A percentile compares a stretch with the other conserved stretches of the same genome.
phyloP scores from a whole-genome alignment of 2,113 vertebrate genomes.

The Archilochus colubris region DNA sequence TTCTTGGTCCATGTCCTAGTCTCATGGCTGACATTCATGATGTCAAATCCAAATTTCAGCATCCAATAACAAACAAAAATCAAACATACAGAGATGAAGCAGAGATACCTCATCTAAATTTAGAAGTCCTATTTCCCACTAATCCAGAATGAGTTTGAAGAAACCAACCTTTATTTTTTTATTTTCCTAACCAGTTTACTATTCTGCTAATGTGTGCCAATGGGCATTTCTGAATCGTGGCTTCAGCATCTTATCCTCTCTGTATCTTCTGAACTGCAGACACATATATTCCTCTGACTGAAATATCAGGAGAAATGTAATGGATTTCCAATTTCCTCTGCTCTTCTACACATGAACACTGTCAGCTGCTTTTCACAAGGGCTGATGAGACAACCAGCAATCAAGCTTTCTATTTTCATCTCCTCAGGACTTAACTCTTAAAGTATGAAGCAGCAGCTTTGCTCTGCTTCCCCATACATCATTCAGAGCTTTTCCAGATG shows the following conservation, averaged over 20 bases:
- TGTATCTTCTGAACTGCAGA: neutral
- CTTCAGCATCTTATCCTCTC: neutral
- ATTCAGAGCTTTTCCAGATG: neutral
- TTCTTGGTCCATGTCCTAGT: neutral
- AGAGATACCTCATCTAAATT: neutral
- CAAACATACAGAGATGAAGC: neutral
- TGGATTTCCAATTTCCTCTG: conserved; percentile 54
- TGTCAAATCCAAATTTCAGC: neutral
- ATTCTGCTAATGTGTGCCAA: neutral
- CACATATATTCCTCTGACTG: neutral
- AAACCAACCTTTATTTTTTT: neutral
- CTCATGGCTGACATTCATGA: neutral
- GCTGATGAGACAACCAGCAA: conserved; percentile 62
- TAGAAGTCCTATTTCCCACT: neutral
- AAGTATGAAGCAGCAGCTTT: neutral
- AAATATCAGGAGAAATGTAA: conserved; percentile 7
- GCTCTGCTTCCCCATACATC: neutral
- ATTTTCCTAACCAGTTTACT: neutral
- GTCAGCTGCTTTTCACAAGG: conserved; percentile 60
- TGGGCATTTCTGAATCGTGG: neutral
- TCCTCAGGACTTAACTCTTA: conserved; percentile 38
- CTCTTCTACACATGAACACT: conserved; percentile 24
- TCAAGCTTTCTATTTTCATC: conserved; percentile 65
- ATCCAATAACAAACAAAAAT: neutral
- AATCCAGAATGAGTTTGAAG: neutral